Percentiles rank a stretch among this genome's conserved stretches.
phyloP scores from a whole-genome alignment of 2,797 vertebrate species.

The Avahi laniger region DNA sequence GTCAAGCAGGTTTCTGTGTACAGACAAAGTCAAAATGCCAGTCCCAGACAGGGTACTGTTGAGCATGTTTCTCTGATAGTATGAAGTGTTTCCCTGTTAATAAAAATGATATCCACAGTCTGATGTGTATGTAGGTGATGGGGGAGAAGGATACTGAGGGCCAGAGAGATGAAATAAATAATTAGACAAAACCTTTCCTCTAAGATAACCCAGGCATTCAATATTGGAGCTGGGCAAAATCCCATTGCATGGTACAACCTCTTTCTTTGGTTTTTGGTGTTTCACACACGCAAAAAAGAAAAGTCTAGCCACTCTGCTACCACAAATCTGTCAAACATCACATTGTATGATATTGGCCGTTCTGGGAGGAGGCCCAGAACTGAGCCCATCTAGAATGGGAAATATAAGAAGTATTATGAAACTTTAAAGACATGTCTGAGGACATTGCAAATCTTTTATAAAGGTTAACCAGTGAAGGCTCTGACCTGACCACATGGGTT shows the following conservation, averaged over 20 bases:
- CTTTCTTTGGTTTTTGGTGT: conserved; percentile 2
- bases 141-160: neutral
- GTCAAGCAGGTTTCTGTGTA: conserved; percentile 23
- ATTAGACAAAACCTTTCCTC: neutral
- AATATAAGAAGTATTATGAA: too few species aligned
- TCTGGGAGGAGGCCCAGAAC: neutral
- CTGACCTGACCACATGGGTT: conserved; percentile 44
- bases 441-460: conserved; percentile 22
- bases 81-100: neutral
- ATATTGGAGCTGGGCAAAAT: neutral
- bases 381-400: too few species aligned
- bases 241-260: neutral
- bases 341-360: neutral
- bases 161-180: neutral
- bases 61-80: neutral
- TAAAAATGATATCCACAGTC: neutral
- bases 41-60: neutral
- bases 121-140: neutral
- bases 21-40: conserved; percentile 44
- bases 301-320: neutral
- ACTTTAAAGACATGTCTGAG: too few species aligned
- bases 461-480: conserved; percentile 64
- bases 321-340: conserved; percentile 36
- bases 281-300: neutral
- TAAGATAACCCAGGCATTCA: neutral